Conservation (phyloP, 2,113 vertebrate species). For the Megaceryle torquata region DNA sequence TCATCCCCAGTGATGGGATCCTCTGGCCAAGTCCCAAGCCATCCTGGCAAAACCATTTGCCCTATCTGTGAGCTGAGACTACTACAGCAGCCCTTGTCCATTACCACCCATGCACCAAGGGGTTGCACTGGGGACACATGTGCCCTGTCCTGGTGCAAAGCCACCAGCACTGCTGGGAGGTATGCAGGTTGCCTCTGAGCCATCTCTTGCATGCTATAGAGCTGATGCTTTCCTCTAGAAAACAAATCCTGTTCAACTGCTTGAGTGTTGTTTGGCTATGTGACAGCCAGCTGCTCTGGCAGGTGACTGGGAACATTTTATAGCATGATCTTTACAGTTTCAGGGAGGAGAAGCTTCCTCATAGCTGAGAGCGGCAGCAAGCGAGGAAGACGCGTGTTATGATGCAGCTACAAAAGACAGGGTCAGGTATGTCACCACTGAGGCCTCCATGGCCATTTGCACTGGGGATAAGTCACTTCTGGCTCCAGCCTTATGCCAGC, state of each 20-base stretch:
- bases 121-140: fast-evolving
- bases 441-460: background rate
- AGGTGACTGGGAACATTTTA: slow-evolving; percentile 23
- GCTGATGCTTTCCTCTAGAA: background rate
- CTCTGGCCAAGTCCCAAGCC: background rate
- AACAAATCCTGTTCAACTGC: background rate
- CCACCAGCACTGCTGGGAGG: background rate
- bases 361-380: background rate
- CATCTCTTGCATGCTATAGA: background rate
- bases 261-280: background rate
- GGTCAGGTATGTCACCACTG: fast-evolving
- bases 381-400: fast-evolving
- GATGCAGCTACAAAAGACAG: background rate
- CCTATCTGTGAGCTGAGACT: background rate
- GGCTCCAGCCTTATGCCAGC: background rate
- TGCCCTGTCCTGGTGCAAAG: background rate
- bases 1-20: background rate
- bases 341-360: slow-evolving; percentile 63
- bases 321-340: background rate
- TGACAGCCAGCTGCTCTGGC: slow-evolving; percentile 44
- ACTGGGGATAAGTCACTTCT: background rate
- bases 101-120: background rate
- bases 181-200: background rate
- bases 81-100: background rate
- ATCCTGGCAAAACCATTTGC: background rate